These are phyloP conservation scores for Nephotettix cincticeps DNA, from an alignment of 1,140 invertebrate species.

Conservation along the genomic window DNA sequence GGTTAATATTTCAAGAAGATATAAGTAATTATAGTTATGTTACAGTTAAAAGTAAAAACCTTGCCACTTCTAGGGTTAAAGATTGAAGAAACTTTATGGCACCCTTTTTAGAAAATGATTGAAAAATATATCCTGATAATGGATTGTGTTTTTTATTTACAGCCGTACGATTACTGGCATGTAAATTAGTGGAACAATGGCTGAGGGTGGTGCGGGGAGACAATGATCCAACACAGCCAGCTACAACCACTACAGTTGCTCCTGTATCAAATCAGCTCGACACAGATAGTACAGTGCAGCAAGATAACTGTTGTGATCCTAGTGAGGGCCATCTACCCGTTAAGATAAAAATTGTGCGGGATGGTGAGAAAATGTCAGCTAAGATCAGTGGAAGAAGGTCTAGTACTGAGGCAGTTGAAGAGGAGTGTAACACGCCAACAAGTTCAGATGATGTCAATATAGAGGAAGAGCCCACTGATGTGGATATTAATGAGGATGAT, in stretches of 20 bases:
- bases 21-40: no score
- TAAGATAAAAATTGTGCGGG: conserved; percentile 69
- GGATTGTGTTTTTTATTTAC: conserved; percentile 41
- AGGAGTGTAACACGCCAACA: not conserved
- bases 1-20: no score
- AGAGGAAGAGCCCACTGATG: not conserved
- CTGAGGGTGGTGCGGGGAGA: conserved; percentile 72
- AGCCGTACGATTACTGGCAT: conserved; percentile 71
- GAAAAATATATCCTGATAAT: no score
- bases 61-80: no score
- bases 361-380: conserved; percentile 69
- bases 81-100: no score
- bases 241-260: not conserved
- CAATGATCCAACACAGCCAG: conserved; percentile 22
- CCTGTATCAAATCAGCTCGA: conserved; percentile 36
- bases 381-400: conserved; percentile 49
- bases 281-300: conserved; percentile 23
- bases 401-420: not conserved
- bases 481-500: not conserved
- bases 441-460: not conserved
- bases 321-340: conserved; percentile 44
- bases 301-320: not conserved
- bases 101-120: no score
- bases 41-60: no score
- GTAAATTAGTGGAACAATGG: conserved; percentile 87